Percentiles rank a stretch among this genome's conserved stretches.
These are phyloP conservation scores for Gerris buenoi DNA, from an alignment of 1,140 invertebrate species.

Conservation along the genomic window DNA sequence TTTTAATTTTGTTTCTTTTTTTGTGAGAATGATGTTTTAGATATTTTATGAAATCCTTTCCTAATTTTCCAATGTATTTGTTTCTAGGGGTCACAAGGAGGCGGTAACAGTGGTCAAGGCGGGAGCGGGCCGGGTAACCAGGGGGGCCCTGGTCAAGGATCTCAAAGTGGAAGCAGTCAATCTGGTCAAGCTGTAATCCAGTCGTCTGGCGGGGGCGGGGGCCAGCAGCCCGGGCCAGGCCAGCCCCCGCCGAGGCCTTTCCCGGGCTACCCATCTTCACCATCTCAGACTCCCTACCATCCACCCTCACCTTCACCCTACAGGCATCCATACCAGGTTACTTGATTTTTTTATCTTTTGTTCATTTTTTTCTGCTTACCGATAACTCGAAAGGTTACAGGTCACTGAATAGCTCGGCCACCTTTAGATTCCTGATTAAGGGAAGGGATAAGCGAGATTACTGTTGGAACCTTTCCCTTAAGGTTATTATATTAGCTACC, in stretches of 20 bases:
- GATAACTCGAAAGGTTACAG: too few species aligned
- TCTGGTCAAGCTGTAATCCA: not conserved
- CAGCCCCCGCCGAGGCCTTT: conserved; percentile 8
- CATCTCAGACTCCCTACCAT: conserved; percentile 12
- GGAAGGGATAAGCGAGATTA: too few species aligned
- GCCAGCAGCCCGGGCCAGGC: conserved; percentile 7
- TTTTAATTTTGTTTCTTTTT: too few species aligned
- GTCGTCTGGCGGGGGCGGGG: not conserved
- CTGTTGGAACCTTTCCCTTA: too few species aligned
- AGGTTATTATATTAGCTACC: too few species aligned
- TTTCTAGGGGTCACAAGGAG: not conserved
- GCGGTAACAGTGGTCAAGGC: not conserved
- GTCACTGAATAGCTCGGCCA: too few species aligned
- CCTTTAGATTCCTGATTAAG: too few species aligned
- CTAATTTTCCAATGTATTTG: not conserved
- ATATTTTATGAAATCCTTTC: too few species aligned
- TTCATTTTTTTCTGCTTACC: conserved; percentile 1
- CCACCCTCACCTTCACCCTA: conserved; percentile 19
- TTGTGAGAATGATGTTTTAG: too few species aligned
- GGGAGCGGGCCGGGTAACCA: too few species aligned
- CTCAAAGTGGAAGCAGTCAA: not conserved
- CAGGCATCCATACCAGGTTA: conserved; percentile 16
- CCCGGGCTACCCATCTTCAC: conserved; percentile 5
- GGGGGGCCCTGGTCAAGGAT: not conserved
- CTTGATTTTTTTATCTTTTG: not conserved